These are phyloP conservation scores for Calyptommatus sinebrachiatus DNA, from an alignment of 2,113 vertebrate species.

Conservation along the genomic window DNA sequence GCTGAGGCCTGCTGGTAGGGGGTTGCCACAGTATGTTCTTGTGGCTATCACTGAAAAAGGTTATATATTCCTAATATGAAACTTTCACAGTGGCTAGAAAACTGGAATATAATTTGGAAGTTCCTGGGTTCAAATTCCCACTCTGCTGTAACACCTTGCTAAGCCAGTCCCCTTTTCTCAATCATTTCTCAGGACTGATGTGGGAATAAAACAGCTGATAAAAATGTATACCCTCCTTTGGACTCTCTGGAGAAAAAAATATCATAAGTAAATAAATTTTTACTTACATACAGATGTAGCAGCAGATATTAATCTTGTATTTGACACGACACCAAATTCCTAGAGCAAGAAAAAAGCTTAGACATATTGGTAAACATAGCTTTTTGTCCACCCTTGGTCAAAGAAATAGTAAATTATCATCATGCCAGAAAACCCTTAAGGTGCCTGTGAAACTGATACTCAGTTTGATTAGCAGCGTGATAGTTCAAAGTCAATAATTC, in stretches of 20 bases:
- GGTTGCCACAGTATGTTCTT: not conserved
- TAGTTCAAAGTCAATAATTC: not conserved
- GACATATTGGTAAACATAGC: not conserved
- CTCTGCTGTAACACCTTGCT: too few species aligned
- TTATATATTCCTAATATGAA: not conserved
- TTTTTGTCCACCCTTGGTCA: not conserved
- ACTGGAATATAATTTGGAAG: conserved; percentile 5
- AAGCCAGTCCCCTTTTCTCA: too few species aligned
- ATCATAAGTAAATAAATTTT: not conserved
- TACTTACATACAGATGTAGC: conserved; percentile 99
- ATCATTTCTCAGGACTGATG: too few species aligned
- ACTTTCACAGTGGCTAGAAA: not conserved
- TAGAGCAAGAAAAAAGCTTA: conserved; percentile 63
- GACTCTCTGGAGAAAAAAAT: too few species aligned
- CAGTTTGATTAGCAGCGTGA: not conserved
- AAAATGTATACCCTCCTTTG: too few species aligned
- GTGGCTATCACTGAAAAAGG: not conserved
- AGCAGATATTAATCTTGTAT: conserved; percentile 96
- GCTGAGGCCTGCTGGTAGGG: too few species aligned
- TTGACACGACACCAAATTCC: conserved; percentile 99
- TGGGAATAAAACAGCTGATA: too few species aligned
- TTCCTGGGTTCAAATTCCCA: too few species aligned
- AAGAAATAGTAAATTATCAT: not conserved
- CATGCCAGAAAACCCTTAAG: not conserved
- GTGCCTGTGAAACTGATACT: not conserved